Conservation (phyloP, 1,140 invertebrate genomes). For the Dendrolimus punctatus region DNA sequence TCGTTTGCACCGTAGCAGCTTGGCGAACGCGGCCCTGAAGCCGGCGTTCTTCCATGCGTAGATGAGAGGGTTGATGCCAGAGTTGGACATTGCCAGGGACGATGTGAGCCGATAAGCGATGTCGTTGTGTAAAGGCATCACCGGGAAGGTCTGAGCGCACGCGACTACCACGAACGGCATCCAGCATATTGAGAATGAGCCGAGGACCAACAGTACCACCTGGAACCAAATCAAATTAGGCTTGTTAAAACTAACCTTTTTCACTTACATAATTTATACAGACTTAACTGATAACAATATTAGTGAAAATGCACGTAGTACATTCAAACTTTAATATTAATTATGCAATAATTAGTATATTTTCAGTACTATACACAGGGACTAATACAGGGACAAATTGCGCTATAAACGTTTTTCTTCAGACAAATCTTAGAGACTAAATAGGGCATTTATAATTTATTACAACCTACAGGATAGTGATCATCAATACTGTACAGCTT, state of each 20-base stretch:
- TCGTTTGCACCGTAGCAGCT: slow-evolving; percentile 75
- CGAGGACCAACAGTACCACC: slow-evolving; percentile 81
- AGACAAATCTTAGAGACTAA: too few species aligned
- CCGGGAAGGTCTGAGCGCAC: slow-evolving; percentile 73
- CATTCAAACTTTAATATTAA: too few species aligned
- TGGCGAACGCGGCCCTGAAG: slow-evolving; percentile 79
- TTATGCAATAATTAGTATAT: too few species aligned
- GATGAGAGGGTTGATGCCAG: slow-evolving; percentile 83
- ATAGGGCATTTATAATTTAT: too few species aligned
- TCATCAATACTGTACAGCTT: too few species aligned
- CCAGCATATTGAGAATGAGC: slow-evolving; percentile 84
- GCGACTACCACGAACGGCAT: slow-evolving; percentile 81
- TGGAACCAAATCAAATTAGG: slow-evolving; percentile 46
- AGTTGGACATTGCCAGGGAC: slow-evolving; percentile 82
- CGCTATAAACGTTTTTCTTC: too few species aligned
- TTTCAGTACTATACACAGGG: too few species aligned
- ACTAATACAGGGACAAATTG: too few species aligned
- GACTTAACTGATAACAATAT: too few species aligned
- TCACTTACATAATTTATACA: not conserved
- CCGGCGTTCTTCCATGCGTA: slow-evolving; percentile 87
- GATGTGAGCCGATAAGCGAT: slow-evolving; percentile 79
- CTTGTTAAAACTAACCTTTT: not conserved
- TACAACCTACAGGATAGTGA: too few species aligned
- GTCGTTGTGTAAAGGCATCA: slow-evolving; percentile 62
- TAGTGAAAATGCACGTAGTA: too few species aligned